These are phyloP conservation scores for Syrrhaptes paradoxus DNA, from an alignment of 2,113 vertebrate species.

Conservation along the genomic window DNA sequence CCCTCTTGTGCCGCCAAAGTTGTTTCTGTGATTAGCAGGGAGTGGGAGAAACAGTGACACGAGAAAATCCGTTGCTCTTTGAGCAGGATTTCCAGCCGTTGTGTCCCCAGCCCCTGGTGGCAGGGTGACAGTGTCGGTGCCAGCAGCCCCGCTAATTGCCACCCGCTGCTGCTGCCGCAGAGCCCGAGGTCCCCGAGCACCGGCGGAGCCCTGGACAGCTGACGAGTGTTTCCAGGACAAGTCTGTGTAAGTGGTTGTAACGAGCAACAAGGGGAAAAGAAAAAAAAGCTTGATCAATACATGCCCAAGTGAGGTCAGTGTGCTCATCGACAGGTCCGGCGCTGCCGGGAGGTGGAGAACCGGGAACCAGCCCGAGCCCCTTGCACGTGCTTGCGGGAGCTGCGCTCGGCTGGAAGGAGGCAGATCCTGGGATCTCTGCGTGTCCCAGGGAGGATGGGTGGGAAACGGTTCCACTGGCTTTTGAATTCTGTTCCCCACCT, in stretches of 20 bases:
- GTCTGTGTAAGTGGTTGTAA: not conserved
- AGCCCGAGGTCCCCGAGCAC: not conserved
- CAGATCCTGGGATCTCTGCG: fast-evolving
- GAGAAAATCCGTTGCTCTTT: not conserved
- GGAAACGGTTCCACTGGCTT: not conserved
- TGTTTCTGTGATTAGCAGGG: not conserved
- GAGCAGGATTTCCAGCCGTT: no score
- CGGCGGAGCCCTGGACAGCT: not conserved
- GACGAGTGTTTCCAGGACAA: not conserved
- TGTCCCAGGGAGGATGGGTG: not conserved
- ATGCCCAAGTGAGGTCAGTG: not conserved
- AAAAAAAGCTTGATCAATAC: not conserved
- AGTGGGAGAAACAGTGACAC: not conserved
- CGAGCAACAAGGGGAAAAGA: not conserved
- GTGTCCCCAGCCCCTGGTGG: not conserved
- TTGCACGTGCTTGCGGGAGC: not conserved
- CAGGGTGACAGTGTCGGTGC: no score
- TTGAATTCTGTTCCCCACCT: not conserved
- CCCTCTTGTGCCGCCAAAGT: not conserved
- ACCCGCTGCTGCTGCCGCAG: fast-evolving
- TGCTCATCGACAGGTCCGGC: not conserved
- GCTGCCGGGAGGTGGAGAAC: not conserved
- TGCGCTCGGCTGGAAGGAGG: not conserved
- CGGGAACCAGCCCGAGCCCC: no score
- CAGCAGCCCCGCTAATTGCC: not conserved